These are phyloP conservation scores for Suncus etruscus DNA, from an alignment of 2,113 vertebrate species.

Conservation along the genomic window DNA sequence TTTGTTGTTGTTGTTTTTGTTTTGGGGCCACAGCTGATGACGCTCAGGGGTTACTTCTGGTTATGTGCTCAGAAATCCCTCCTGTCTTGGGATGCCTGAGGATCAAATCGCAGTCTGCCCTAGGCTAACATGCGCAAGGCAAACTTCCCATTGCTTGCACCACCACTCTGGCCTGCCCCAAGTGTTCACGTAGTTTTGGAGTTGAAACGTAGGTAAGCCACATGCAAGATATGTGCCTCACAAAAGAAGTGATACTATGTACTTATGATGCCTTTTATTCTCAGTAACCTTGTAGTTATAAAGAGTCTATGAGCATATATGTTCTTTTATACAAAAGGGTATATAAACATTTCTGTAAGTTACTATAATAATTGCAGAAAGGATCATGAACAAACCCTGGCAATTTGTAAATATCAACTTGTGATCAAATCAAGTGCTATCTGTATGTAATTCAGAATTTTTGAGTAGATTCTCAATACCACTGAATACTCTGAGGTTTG, in stretches of 20 bases:
- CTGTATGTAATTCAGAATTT: conserved; percentile 49
- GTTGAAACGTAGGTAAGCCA: no score
- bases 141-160: no score
- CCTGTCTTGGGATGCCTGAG: no score
- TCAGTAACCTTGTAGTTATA: conserved; percentile 6
- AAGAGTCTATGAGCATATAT: not conserved
- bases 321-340: conserved; percentile 32
- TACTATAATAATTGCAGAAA: not conserved
- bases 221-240: not conserved
- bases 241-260: conserved; percentile 4
- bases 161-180: no score
- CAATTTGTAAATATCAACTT: conserved; percentile 20
- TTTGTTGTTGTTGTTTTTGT: no score
- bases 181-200: no score
- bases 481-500: no score
- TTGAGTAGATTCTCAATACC: not conserved
- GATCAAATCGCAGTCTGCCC: no score
- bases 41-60: no score
- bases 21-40: no score
- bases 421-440: conserved; percentile 9
- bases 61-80: no score
- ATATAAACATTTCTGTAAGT: not conserved
- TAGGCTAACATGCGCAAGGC: no score
- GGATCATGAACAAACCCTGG: not conserved
- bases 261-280: not conserved